A percentile compares a stretch with the other conserved stretches of the same genome.
Conservation (phyloP, 2,113 vertebrate species). For the Hyla sarda region DNA sequence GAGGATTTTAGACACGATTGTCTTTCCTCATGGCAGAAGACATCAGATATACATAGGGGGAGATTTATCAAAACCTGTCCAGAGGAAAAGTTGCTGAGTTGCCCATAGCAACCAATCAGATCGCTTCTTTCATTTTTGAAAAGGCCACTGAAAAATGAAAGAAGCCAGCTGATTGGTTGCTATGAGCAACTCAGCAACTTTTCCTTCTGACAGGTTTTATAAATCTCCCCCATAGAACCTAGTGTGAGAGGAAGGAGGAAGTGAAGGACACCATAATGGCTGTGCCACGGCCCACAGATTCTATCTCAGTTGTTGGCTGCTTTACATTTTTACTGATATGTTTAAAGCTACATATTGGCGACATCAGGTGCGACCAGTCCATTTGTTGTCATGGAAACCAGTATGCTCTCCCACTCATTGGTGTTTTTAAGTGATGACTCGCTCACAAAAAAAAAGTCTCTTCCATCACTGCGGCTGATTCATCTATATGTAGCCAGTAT, state of each 20-base stretch:
- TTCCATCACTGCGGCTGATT: not conserved
- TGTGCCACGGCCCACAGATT: not conserved
- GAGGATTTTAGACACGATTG: not conserved
- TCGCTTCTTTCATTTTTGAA: too few relatives aligned
- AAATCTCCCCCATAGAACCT: not conserved
- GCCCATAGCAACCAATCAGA: too few relatives aligned
- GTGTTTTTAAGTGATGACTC: not conserved
- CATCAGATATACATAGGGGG: too few relatives aligned
- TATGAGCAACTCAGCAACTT: too few relatives aligned
- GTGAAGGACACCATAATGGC: not conserved
- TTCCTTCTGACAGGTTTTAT: too few relatives aligned
- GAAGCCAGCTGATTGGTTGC: too few relatives aligned
- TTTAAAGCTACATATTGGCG: not conserved
- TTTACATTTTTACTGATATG: not conserved
- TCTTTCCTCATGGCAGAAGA: not conserved
- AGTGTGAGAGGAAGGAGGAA: not conserved
- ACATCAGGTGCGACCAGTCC: not conserved
- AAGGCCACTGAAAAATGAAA: too few relatives aligned
- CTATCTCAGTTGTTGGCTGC: not conserved
- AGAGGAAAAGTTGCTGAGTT: too few relatives aligned
- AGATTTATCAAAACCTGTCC: too few relatives aligned
- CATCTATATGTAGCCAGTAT: not conserved
- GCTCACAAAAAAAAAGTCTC: not conserved
- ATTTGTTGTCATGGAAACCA: slow-evolving; percentile 3
- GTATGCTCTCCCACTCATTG: not conserved